These are phyloP conservation scores for Callospermophilus lateralis DNA, from an alignment of 2,113 vertebrate species.

Conservation along the genomic window DNA sequence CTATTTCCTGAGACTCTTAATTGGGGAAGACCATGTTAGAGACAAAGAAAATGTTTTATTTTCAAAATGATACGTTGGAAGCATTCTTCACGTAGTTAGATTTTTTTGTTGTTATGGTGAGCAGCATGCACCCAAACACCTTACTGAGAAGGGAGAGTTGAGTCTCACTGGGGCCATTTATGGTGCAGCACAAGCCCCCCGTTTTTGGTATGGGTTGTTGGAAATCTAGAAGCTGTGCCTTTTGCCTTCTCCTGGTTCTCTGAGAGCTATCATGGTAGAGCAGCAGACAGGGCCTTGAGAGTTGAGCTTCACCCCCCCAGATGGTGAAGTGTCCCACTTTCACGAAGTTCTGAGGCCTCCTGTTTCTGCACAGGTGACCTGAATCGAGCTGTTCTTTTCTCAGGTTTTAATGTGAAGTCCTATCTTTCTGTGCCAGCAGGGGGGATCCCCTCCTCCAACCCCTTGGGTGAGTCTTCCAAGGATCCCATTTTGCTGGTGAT, in stretches of 20 bases:
- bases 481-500: not conserved
- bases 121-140: not conserved
- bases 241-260: not conserved
- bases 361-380: not conserved
- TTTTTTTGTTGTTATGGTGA: not conserved
- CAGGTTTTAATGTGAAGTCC: not conserved
- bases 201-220: not conserved
- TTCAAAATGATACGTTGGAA: not conserved
- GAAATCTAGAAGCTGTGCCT: not conserved
- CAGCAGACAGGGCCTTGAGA: too few species aligned
- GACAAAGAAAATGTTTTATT: not conserved
- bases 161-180: not conserved
- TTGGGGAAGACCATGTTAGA: not conserved
- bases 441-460: not conserved
- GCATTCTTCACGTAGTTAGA: not conserved
- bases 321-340: fast-evolving
- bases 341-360: too few species aligned
- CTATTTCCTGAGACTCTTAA: not conserved
- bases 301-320: not conserved
- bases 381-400: not conserved
- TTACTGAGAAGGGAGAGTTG: not conserved
- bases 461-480: too few species aligned
- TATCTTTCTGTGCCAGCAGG: not conserved
- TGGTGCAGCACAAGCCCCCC: not conserved
- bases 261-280: not conserved